Percentiles rank a stretch among this genome's conserved stretches.
Conservation (phyloP, 1,140 invertebrate species). For the Muscidifurax raptorellus region DNA sequence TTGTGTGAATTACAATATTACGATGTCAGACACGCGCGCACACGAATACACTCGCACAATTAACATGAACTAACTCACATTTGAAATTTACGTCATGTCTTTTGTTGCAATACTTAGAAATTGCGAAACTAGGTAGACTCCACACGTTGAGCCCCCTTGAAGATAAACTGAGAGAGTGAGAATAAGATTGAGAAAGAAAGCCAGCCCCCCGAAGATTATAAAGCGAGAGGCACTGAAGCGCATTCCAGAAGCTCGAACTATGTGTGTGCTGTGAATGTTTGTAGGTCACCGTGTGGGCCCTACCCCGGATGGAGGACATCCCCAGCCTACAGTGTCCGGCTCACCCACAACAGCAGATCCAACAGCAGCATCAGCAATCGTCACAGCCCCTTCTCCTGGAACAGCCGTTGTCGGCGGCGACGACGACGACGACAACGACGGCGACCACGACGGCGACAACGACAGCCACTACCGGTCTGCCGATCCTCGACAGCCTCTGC, state of each 20-base stretch:
- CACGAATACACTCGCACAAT: no score
- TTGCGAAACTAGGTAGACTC: no score
- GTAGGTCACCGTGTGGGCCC: constrained; percentile 81
- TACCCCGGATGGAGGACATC: constrained; percentile 82
- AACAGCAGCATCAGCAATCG: background rate
- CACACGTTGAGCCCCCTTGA: no score
- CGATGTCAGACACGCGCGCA: no score
- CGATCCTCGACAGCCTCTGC: background rate
- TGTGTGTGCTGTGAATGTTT: constrained; percentile 44
- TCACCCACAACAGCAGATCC: constrained; percentile 63
- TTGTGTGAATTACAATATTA: no score
- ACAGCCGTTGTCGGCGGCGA: background rate
- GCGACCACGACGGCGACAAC: background rate
- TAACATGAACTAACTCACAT: no score
- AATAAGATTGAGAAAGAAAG: no score
- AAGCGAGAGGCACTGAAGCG: background rate
- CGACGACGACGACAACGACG: no score
- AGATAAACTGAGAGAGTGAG: no score
- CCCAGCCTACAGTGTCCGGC: constrained; percentile 79
- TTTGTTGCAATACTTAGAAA: no score
- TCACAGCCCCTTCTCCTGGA: background rate
- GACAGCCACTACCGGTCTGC: background rate
- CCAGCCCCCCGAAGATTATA: background rate
- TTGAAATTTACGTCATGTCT: no score
- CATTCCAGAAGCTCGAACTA: background rate